Conservation (phyloP, 2,113 vertebrate genomes). For the Bubo bubo region DNA sequence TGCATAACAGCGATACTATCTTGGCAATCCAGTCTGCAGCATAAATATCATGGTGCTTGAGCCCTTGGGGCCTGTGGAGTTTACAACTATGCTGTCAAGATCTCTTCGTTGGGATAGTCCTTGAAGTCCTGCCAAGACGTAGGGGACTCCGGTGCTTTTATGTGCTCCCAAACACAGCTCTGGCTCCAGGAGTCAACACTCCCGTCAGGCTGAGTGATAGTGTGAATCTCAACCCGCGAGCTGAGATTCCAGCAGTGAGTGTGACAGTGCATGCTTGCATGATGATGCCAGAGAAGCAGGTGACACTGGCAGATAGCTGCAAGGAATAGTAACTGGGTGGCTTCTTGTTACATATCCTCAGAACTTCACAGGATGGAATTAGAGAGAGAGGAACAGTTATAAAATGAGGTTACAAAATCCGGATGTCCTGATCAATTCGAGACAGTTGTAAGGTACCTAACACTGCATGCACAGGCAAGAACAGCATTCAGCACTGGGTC, state of each 20-base stretch:
- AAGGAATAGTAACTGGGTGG: slow-evolving; percentile 71
- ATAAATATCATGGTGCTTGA: slow-evolving; percentile 82
- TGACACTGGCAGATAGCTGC: slow-evolving; percentile 75
- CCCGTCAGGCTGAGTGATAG: slow-evolving; percentile 76
- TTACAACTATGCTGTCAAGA: slow-evolving; percentile 84
- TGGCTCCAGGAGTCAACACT: slow-evolving; percentile 72
- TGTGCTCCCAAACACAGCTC: slow-evolving; percentile 78
- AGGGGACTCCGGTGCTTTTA: slow-evolving; percentile 79
- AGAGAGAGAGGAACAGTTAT: slow-evolving; percentile 75
- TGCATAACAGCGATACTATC: slow-evolving; percentile 75
- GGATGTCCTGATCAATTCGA: slow-evolving; percentile 78
- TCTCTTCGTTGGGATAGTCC: slow-evolving; percentile 75
- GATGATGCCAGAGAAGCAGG: slow-evolving; percentile 83
- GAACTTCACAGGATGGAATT: slow-evolving; percentile 81
- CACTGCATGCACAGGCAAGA: slow-evolving; percentile 53
- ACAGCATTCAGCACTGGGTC: slow-evolving; percentile 47
- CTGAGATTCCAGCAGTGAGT: slow-evolving; percentile 78
- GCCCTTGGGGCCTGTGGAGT: slow-evolving; percentile 80
- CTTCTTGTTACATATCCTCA: slow-evolving; percentile 82
- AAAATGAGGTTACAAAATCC: slow-evolving; percentile 79
- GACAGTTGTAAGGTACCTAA: slow-evolving; percentile 74
- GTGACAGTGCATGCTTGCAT: slow-evolving; percentile 77
- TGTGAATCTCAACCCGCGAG: slow-evolving; percentile 81
- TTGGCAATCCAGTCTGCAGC: slow-evolving; percentile 67
- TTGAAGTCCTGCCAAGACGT: slow-evolving; percentile 82